Base-by-base conservation (phyloP, 2,113 vertebrate species). In the Epinephelus cyanopodus region DNA sequence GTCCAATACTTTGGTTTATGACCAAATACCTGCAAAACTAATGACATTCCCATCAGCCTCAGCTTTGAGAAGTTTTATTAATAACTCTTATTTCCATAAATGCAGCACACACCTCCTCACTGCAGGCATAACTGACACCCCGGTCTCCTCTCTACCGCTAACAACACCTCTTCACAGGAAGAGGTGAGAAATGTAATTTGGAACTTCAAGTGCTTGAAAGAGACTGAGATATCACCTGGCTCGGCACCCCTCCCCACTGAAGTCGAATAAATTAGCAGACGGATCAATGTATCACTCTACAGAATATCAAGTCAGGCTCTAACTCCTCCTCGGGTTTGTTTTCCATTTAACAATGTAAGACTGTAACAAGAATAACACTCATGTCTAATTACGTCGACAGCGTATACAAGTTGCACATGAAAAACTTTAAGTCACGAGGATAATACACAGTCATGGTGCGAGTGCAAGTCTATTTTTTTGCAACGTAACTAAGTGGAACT, bases 151-250 rank as follows among this genome's bases (percentile, higher is more conserved):
- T 33, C 68, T 25, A 23, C 21, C 17, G 21, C 70, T 79, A 72
- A 77, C 65, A 81, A 72, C 65, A 80, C 76, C 48, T 88, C 29
- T 71, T 77, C 75, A 87, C 65, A 77, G 68, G 79, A 81, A 78
- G 61, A 80, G 80, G 87, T 77, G 83, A 84, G 81, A 84, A 79
- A 76, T 86, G 74, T 79, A 85, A 89, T 83, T 77, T 83, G 64
- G 45, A 89, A 74, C 82, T 86, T 77, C 48, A 68, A 85, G 82
- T 74, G 74, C 81, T 90, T 92, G 84, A 90, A 90, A 90, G 87
- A 91, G 86, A 89, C 84, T 88, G 77, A 77, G 82, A 84, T 87
- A 90, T 88, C 81, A 85, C 74, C 74, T 77, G 74, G 68, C 64
- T 72, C 14, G 0, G 33, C 70, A 73, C 76, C 81, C 65, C 47